Percentiles rank a stretch among this genome's conserved stretches.
phyloP scores from a whole-genome alignment of 2,797 vertebrate species.

The Clarias fuscus region DNA sequence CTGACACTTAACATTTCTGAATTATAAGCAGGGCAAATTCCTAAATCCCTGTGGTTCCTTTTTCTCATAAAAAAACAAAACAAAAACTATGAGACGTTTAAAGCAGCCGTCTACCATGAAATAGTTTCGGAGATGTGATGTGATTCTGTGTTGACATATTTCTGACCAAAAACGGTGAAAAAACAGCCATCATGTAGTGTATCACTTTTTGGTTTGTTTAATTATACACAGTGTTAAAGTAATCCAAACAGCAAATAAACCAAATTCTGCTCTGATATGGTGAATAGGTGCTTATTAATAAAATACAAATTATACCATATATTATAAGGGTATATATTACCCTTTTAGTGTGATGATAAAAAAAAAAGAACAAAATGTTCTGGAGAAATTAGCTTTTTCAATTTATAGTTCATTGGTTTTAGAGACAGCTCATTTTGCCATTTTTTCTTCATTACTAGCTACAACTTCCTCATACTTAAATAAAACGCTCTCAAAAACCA shows the following conservation, averaged over 20 bases:
- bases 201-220: neutral
- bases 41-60: neutral
- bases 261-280: neutral
- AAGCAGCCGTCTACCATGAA: neutral
- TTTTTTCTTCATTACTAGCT: neutral
- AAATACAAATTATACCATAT: neutral
- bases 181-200: too few relatives aligned
- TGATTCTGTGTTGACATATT: neutral
- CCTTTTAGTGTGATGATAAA: neutral
- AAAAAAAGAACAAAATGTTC: neutral
- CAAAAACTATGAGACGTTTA: neutral
- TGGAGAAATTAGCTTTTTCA: neutral
- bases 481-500: neutral
- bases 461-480: neutral
- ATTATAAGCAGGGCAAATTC: neutral
- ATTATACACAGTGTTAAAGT: neutral
- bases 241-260: neutral
- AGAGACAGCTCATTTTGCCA: neutral
- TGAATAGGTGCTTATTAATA: neutral
- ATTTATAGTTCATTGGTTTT: neutral
- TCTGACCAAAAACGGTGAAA: neutral
- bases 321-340: too few relatives aligned
- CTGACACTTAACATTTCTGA: neutral
- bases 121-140: neutral
- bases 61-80: neutral